Conservation (phyloP, 2,113 vertebrate species). For the Myotis yumanensis region DNA sequence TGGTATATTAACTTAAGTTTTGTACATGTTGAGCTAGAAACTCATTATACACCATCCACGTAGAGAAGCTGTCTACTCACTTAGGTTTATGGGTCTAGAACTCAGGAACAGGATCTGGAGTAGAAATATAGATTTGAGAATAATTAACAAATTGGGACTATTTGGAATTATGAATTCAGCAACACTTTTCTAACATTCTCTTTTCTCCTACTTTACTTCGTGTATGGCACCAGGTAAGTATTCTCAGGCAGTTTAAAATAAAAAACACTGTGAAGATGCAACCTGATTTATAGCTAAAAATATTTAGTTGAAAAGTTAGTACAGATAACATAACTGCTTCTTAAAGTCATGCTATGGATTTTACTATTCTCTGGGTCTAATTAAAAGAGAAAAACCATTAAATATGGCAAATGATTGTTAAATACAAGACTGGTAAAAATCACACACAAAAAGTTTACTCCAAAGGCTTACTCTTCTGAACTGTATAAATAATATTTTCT, state of each 20-base stretch:
- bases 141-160: neutral
- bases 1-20: constrained; percentile 10
- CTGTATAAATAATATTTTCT: neutral
- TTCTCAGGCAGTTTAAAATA: neutral
- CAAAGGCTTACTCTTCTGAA: neutral
- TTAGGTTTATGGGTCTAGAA: constrained; percentile 7
- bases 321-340: neutral
- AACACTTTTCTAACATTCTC: neutral
- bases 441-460: neutral
- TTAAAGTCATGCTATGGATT: neutral
- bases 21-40: neutral
- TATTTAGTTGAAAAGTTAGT: constrained; percentile 14
- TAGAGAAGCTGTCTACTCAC: neutral
- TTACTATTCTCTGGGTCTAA: neutral
- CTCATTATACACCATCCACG: neutral
- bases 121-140: neutral
- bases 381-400: constrained; percentile 32
- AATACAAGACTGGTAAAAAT: constrained; percentile 10
- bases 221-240: neutral
- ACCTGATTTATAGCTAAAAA: constrained; percentile 35
- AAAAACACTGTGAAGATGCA: neutral
- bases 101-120: neutral
- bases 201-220: neutral
- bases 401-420: constrained; percentile 14
- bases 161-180: neutral